Evolutionary conservation across 2,888 invertebrate genomes (phyloP).

Genomic region (Oligia strigilis): DNA sequence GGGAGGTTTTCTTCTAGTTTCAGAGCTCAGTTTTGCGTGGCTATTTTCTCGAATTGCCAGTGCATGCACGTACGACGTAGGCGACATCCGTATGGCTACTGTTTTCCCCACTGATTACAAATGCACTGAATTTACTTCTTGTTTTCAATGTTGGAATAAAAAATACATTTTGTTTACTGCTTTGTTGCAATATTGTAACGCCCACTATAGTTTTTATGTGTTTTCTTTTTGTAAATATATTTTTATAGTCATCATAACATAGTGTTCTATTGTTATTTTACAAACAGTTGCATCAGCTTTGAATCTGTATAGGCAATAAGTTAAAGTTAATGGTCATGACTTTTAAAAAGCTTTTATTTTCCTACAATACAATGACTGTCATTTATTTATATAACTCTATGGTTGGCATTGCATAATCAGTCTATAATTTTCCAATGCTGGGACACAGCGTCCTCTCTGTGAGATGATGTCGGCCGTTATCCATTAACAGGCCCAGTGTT

Average conservation of each 20-base stretch:
- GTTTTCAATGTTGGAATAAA: slow-evolving; percentile 70
- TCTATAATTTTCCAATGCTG: background rate
- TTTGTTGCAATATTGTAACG: slow-evolving; percentile 63
- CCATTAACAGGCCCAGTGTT: no score
- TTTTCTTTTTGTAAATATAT: slow-evolving; percentile 49
- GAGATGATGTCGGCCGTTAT: no score
- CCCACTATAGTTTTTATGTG: slow-evolving; percentile 56
- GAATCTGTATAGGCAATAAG: background rate
- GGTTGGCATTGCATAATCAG: background rate
- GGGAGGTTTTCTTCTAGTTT: slow-evolving; percentile 48
- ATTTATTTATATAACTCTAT: slow-evolving; percentile 3
- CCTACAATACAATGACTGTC: background rate
- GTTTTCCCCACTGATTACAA: slow-evolving; percentile 84
- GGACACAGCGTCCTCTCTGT: background rate
- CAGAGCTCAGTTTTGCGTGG: slow-evolving; percentile 72
- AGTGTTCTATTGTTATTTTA: slow-evolving; percentile 50
- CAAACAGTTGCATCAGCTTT: slow-evolving; percentile 40
- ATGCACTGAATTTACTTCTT: slow-evolving; percentile 79
- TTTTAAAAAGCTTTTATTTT: background rate
- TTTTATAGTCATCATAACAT: slow-evolving; percentile 39
- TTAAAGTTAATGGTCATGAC: background rate
- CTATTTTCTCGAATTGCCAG: slow-evolving; percentile 74
- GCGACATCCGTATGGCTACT: slow-evolving; percentile 85
- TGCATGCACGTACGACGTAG: slow-evolving; percentile 83
- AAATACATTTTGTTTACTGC: slow-evolving; percentile 65